These are phyloP conservation scores for Bubo bubo DNA, from an alignment of 2,113 vertebrate genomes.

Conservation along the genomic window DNA sequence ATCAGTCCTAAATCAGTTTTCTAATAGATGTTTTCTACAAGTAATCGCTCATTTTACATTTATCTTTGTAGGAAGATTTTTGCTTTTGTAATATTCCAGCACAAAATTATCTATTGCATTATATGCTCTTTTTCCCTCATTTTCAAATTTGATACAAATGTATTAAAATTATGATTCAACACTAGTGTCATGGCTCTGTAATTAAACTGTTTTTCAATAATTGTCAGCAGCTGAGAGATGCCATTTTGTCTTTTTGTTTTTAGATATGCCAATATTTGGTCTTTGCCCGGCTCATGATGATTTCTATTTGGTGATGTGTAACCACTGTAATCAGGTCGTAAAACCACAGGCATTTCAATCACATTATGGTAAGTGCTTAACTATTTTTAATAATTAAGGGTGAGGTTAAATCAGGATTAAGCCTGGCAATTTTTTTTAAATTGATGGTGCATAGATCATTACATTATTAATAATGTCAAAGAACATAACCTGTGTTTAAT, in stretches of 20 bases:
- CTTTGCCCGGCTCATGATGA: constrained; percentile 97
- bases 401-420: constrained; percentile 74
- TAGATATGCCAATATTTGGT: constrained; percentile 99
- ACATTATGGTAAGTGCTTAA: constrained; percentile 93
- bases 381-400: constrained; percentile 72
- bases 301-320: constrained; percentile 99
- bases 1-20: constrained; percentile 45
- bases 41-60: constrained; percentile 2
- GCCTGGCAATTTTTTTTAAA: constrained; percentile 54
- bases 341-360: constrained; percentile 99
- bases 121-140: constrained; percentile 27
- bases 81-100: constrained; percentile 30
- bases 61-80: constrained; percentile 35
- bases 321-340: constrained; percentile 96
- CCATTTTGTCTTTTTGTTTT: constrained; percentile 72
- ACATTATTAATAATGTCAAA: constrained; percentile 33
- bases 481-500: constrained; percentile 32
- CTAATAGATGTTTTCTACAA: constrained; percentile 30
- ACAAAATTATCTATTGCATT: constrained; percentile 46
- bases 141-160: constrained; percentile 51
- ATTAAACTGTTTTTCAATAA: constrained; percentile 37
- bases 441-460: constrained; percentile 39
- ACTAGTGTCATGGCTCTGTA: constrained; percentile 56
- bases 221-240: constrained; percentile 67
- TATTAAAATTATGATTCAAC: constrained; percentile 45